A percentile compares a stretch with the other conserved stretches of the same genome.
Conservation (phyloP, 2,888 invertebrate genomes). For the Amiota mariae region DNA sequence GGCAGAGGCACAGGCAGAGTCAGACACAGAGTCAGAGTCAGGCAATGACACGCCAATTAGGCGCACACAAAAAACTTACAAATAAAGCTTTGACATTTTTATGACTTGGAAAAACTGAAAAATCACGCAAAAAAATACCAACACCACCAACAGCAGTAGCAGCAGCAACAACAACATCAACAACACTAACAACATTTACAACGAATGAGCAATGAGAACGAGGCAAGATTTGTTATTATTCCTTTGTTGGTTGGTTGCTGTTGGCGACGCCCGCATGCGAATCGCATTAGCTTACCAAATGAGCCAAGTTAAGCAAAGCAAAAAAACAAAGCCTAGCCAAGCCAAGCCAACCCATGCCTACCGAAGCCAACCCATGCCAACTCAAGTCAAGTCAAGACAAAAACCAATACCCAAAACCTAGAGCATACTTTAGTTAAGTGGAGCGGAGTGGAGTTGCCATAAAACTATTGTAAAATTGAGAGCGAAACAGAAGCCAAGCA, state of each 20-base stretch:
- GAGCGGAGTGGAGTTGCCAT: too few species aligned
- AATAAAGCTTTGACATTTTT: constrained; percentile 67
- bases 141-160: too few species aligned
- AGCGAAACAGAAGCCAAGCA: too few species aligned
- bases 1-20: too few species aligned
- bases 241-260: constrained; percentile 26
- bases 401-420: too few species aligned
- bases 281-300: not conserved
- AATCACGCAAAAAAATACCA: constrained; percentile 35
- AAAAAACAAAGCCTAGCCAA: not conserved
- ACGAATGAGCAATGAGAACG: constrained; percentile 7
- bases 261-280: constrained; percentile 4
- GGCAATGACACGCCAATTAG: constrained; percentile 66
- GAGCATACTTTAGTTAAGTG: too few species aligned
- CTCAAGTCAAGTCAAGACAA: too few species aligned
- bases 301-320: not conserved
- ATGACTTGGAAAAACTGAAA: constrained; percentile 46
- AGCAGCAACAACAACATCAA: constrained; percentile 11
- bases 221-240: constrained; percentile 27
- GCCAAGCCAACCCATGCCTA: not conserved
- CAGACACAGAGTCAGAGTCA: constrained; percentile 33
- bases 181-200: constrained; percentile 23
- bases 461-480: too few species aligned
- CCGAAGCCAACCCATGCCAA: not conserved
- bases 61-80: constrained; percentile 54